Base-by-base conservation (phyloP, 1,140 invertebrate species). In the Diorhabda elongata region DNA sequence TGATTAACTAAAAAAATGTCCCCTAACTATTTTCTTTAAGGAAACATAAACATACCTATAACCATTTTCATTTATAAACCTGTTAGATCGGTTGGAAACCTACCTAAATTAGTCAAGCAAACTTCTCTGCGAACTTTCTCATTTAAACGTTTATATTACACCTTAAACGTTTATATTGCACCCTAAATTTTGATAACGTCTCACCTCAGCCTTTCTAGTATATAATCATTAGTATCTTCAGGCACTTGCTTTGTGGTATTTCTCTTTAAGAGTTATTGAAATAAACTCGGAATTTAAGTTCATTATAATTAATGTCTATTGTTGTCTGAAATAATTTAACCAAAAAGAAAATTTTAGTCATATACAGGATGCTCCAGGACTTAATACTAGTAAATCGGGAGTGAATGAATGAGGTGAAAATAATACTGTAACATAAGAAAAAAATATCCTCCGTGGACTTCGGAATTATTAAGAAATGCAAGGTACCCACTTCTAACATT, bases 171-270 rank as follows among this genome's bases (percentile, higher is more conserved):
- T 61, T 61, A 61, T 61, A 61, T 61, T 41, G 42, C 59, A 41
- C 42, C 59, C 42, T 61, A 61, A 61, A 61, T 61, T 61, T 61
- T 61, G 59, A 61, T 61, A 61, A 61, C 42, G 42, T 61, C 59
- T 41, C 59, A 61, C 59, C 59, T 61, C 42, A 61, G 42, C n/a
- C 59, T 8, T 61, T 61, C 42, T 42, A 61, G 59, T 61, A 61
- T 61, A 61, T 42, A 42, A 61, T 61, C 59, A 61, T 61, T 61
- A 61, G 26, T 42, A 61, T 61, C 59, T 61, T 61, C 26, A 52
- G 47, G 7, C n/a, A 60, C 26, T 60, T 60, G 5, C 58, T 11
- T 11, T 60, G 58, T 60, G 42, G 11, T 11, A 11, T 42, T 60
- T 26, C 42, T 7, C 58, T 60, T 26, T 26, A 26, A 26, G 26